Base-by-base conservation (phyloP, 2,113 vertebrate species). In the Chitala chitala region DNA sequence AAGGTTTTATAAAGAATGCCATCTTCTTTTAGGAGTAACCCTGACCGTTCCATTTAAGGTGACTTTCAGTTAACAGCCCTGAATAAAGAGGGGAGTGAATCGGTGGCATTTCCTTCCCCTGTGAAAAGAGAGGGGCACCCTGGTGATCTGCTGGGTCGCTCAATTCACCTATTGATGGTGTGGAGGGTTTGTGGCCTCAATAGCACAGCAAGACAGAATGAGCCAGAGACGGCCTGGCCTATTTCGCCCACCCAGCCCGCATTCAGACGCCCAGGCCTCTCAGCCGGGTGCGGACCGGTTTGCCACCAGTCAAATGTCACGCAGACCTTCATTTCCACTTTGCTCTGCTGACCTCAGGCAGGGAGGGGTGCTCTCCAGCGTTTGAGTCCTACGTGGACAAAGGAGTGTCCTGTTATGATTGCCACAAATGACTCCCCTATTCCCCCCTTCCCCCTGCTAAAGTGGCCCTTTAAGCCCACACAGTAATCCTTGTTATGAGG, bases 91-190 rank as follows among this genome's bases (percentile, higher is more conserved):
- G 40, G 6, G n/a, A n/a, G 26, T 73, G 72, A 73, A 73, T 73
- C 56, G 72, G 44, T 73, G 72, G 56, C 72, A 73, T 73, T 73
- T 73, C 58, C 72, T 20, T 73, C 50, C 42, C 17, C 63, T 63
- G 29, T 36, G 31, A 73, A 40, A 51, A 26, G 72, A 64, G 44
- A 61, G 31, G 44, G 46, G 50, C 26, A 40, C 26, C 17, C 31
- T n/a, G 24, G 33, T 31, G 24, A 8, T 24, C 71, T 29, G 31
- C 71, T 40, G 36, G 22, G 58, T 58, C 64, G 58, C 4, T 63
- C 72, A 33, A 63, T 73, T 63, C 56, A 63, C 56, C 72, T 73
- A 64, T 63, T 73, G 58, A 73, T 26, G 44, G 58, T 73, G 38
- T 17, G 17, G 71, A 48, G 71, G 15, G 24, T 53, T 24, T 13